Percentiles rank a stretch among this genome's conserved stretches.
These are phyloP conservation scores for Pomatostomus ruficeps DNA, from an alignment of 2,113 vertebrate species.

Conservation along the genomic window DNA sequence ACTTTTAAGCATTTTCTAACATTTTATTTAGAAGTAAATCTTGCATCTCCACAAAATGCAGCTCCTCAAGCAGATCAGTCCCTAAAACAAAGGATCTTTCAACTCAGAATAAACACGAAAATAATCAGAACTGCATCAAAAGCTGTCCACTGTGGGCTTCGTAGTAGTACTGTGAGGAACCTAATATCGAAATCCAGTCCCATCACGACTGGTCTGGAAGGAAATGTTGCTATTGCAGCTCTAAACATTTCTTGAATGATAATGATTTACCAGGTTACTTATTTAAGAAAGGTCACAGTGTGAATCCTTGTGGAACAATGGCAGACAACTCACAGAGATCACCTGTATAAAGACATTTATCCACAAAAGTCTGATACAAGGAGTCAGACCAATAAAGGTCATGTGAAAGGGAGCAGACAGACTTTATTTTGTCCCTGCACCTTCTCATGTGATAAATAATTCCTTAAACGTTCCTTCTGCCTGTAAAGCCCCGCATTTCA, in stretches of 20 bases:
- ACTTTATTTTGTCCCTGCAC: background rate
- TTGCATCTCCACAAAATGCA: background rate
- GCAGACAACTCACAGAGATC: background rate
- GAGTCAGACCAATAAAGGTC: background rate
- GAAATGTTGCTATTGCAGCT: background rate
- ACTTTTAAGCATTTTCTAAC: background rate
- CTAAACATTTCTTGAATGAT: background rate
- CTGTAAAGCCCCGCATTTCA: background rate
- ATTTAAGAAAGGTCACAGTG: background rate
- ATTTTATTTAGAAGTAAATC: background rate
- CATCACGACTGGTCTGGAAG: background rate
- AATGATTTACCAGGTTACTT: background rate
- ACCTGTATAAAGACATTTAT: background rate
- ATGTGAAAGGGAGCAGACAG: background rate
- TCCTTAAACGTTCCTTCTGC: background rate
- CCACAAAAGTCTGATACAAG: background rate
- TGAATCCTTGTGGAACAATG: background rate
- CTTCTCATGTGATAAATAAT: background rate
- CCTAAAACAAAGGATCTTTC: background rate
- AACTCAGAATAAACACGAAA: background rate
- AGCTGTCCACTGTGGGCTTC: background rate
- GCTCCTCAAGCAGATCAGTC: background rate
- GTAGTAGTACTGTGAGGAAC: background rate
- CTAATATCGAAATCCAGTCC: background rate
- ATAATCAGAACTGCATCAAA: background rate